A percentile compares a stretch with the other conserved stretches of the same genome.
Evolutionary conservation across 1,140 invertebrate species (phyloP).

Genomic region (Camponotus pennsylvanicus): DNA sequence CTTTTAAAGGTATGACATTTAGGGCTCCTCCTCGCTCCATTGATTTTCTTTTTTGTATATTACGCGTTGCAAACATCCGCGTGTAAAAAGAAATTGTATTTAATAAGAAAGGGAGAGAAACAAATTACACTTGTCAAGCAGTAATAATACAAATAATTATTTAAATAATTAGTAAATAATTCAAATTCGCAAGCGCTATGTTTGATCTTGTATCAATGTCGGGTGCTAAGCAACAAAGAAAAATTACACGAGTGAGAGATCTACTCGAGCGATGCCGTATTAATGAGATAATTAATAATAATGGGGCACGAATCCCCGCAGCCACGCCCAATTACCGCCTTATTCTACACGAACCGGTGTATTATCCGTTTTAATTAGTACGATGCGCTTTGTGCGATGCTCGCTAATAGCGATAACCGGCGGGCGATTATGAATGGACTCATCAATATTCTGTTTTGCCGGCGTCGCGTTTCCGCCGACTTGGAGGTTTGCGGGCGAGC

Average conservation of each 20-base stretch:
- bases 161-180: neutral
- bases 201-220: neutral
- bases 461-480: slow-evolving; percentile 12
- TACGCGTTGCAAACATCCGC: neutral
- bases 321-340: slow-evolving; percentile 57
- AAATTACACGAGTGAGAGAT: neutral
- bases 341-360: slow-evolving; percentile 29
- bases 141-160: no score
- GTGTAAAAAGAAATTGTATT: neutral
- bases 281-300: slow-evolving; percentile 66
- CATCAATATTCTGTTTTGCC: slow-evolving; percentile 65
- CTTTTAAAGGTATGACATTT: neutral
- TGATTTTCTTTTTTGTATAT: neutral
- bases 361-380: slow-evolving; percentile 64
- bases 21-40: neutral
- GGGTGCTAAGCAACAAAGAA: slow-evolving; percentile 2
- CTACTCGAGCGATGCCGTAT: slow-evolving; percentile 17
- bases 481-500: slow-evolving; percentile 39
- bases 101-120: neutral
- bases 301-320: slow-evolving; percentile 46
- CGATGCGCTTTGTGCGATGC: slow-evolving; percentile 60
- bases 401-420: slow-evolving; percentile 65
- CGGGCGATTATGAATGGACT: slow-evolving; percentile 56
- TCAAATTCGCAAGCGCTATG: neutral
- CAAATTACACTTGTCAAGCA: neutral